Evolutionary conservation across 2,888 invertebrate species (phyloP), one percentile per base, ranked within the genome.

Genomic region (Erannis defoliaria): DNA sequence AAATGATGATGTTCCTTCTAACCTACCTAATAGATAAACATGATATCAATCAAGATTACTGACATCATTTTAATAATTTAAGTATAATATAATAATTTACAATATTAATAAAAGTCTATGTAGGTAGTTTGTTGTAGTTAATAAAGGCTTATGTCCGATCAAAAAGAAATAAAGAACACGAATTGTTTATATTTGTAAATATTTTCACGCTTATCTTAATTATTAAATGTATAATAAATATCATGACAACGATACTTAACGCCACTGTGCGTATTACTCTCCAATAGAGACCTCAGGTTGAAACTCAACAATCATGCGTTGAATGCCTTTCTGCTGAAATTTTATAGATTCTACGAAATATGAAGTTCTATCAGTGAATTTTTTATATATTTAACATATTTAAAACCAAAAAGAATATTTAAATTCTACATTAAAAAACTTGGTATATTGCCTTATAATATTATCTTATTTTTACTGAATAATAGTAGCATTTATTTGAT

Each of bases 201-300:
- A 45, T 45, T 18, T 31, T 31, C 31, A 14, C 31, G 18, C 18
- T 46, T 33, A 46, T 9, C 5, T 16, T 16, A 31, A 46, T 18
- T n/a, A 31, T 14, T 12, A 29, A 10, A 9, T 29, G 1, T 31
- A 18, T 12, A 16, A 12, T 31, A 46, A 21, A 35, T 48, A 29
- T 48, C 18, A 54, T 48, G 59, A 60, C 59, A 51, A 46, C 8
- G 40, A 42, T 46, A 48, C 10, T 26, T 59, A 46, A 29, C 2
- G 9, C 29, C 48, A 42, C 50, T 43, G 43, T 45, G 57, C 57
- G 43, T 23, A 10, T 57, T 14, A 37, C 58, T 26, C 53, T 26
- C 16, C 31, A 46, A 33, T 19, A 5, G 31, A 33, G 16, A 29
- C 23, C 46, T 18, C 18, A 31, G 2, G n/a, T 42, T 31, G 4